These are phyloP conservation scores for Acanthornis magna DNA, from an alignment of 2,797 vertebrate genomes.

Conservation along the genomic window DNA sequence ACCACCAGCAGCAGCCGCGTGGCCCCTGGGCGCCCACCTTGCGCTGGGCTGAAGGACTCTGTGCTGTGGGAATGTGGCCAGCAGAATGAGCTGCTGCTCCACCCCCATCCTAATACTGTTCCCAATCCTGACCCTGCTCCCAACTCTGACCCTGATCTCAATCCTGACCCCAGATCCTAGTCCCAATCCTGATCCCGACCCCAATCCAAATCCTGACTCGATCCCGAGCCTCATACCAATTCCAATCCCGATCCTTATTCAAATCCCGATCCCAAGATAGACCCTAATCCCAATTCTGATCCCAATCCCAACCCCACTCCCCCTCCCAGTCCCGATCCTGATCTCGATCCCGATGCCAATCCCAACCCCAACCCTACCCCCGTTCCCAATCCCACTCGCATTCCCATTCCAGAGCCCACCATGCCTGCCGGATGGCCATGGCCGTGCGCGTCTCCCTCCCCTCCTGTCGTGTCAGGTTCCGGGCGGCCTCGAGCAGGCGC, in stretches of 20 bases:
- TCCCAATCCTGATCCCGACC: rapidly evolving
- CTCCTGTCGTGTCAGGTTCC: slow-evolving; percentile 91
- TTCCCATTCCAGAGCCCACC: slow-evolving; percentile 71
- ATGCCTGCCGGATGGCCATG: slow-evolving; percentile 85
- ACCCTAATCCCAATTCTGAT: rapidly evolving
- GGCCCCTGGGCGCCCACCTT: slow-evolving; percentile 85
- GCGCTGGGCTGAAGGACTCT: slow-evolving; percentile 85
- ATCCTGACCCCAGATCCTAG: rapidly evolving
- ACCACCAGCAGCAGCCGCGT: slow-evolving; percentile 92
- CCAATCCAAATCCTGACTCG: too few species aligned
- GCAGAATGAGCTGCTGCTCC: not conserved
- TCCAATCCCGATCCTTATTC: rapidly evolving
- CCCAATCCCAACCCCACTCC: too few species aligned
- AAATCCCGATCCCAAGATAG: rapidly evolving
- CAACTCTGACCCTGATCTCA: rapidly evolving
- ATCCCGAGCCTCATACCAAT: rapidly evolving
- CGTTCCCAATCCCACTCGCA: rapidly evolving
- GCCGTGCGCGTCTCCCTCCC: slow-evolving; percentile 92
- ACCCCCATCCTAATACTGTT: rapidly evolving
- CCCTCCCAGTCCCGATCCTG: rapidly evolving
- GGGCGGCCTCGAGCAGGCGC: slow-evolving; percentile 88
- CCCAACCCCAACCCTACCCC: rapidly evolving
- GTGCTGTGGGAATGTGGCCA: slow-evolving; percentile 70
- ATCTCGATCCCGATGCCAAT: rapidly evolving
- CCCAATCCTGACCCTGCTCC: rapidly evolving